A percentile compares a stretch with the other conserved stretches of the same genome.
These are phyloP conservation scores for Sylvilagus bachmani DNA, from an alignment of 2,113 vertebrate species.

Conservation along the genomic window DNA sequence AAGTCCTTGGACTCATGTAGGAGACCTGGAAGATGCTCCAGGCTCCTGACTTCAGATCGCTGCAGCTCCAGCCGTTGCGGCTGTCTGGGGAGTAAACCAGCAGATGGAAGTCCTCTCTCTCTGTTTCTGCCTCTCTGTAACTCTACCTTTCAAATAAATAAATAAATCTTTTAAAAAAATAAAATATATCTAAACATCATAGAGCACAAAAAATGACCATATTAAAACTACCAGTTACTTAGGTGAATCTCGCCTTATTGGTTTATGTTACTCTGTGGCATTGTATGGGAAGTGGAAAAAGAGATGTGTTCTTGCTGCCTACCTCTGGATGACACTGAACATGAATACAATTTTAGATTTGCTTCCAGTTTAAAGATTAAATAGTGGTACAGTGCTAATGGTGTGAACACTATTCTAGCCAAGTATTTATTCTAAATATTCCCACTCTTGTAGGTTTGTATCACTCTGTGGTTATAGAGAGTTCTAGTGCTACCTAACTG, in stretches of 20 bases:
- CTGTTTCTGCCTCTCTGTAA: no score
- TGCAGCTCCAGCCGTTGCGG: no score
- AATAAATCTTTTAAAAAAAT: background rate
- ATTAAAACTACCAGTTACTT: background rate
- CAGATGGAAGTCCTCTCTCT: no score
- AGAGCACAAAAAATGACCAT: background rate
- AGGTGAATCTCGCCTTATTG: background rate
- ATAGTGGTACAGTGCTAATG: background rate
- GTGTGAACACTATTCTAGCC: background rate
- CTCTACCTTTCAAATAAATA: no score
- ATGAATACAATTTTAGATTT: background rate
- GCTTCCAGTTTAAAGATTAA: conserved; percentile 25
- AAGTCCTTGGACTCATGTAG: no score
- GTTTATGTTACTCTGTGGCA: background rate
- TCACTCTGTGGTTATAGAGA: background rate
- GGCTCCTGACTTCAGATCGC: no score
- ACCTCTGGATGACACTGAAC: background rate
- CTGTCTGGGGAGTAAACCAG: no score
- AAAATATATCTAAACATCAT: background rate
- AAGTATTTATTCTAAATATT: background rate
- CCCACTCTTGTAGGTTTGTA: background rate
- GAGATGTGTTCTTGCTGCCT: background rate
- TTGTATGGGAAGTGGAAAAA: background rate
- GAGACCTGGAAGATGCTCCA: no score
- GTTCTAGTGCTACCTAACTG: background rate